Base-by-base conservation (phyloP, 2,888 invertebrate species). In the Brenthis daphne region DNA sequence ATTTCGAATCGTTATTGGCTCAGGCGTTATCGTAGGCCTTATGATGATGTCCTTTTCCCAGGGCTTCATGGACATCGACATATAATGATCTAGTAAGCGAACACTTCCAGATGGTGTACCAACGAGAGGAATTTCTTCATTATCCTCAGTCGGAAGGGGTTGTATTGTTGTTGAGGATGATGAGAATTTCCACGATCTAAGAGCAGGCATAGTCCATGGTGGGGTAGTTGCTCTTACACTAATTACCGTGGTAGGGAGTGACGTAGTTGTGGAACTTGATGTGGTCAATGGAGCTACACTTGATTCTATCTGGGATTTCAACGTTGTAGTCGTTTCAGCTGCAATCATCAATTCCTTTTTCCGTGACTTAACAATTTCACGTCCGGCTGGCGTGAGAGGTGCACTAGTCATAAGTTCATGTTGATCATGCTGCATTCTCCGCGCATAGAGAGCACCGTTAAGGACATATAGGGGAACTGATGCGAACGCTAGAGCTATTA, bases 181-280 rank as follows among this genome's bases (percentile, higher is more conserved):
- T 48, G 86, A 83, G 70, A 83, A 85, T 75, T 88, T 91, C 90
- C 90, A 89, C 14, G 87, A 87, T 68, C 85, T 84, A 56, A 94
- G 84, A 13, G 94, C 93, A 47, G 94, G 94, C 82, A 94, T 91
- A 61, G 92, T 93, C 86, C 94, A 93, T 6, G 93, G 89, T 56
- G 92, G 90, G n/a, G 85, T 83, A 43, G 89, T 85, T 71, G 86
- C 81, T 70, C 75, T 84, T 65, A 86, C 87, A 66, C 75, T 82
- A 6, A 76, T 77, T 6, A 78, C 75, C 14, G 83, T 80, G 2
- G 85, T 72, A 37, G 84, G 69, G 51, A 81, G 71, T 51, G 81
- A 77, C 13, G 82, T 77, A 60, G 84, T 82, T 48, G 84, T 70
- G 16, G 74, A 70, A 20, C 75, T 70, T 20, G 83, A 77, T 11